Evolutionary conservation across 1,140 invertebrate species (phyloP), one percentile per base, ranked within the genome.

Genomic region (Papilio xuthus): DNA sequence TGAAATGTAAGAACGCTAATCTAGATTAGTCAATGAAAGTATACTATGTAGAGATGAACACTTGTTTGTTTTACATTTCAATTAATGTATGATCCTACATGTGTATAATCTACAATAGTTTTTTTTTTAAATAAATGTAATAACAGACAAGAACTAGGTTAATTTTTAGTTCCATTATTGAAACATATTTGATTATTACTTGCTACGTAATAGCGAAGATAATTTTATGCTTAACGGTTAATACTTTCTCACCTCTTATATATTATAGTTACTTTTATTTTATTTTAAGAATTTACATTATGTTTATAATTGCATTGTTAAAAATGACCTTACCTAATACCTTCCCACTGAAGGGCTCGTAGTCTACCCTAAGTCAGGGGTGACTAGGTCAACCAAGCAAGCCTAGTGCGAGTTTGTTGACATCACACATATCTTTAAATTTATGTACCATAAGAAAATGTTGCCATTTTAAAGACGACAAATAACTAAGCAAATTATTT

Each of bases 141-240:
- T 37, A 44, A 75, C 26, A 37, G 15, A 75, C 47, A 47, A 28
- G 72, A 75, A 56, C 50, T 18, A n/a, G 70, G 8, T 72, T 72
- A 3, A 37, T 75, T 75, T 47, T 18, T 32, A 75, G 18, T n/a
- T 56, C 9, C 18, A 28, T 75, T 63, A 76, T 60, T 75, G 28
- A 75, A 75, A 75, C 73, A 41, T 32, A 76, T 63, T 60, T 23
- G 42, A 44, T 7, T 23, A 42, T 73, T 47, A 73, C 71, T 47
- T 73, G 15, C 41, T 13, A 73, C 20, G 50, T 73, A 73, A 73
- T 73, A 23, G 71, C 41, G 41, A 44, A 50, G 20, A 73, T 73
- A 26, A 73, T 50, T 73, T 26, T 73, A 73, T 50, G 42, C 50
- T 67, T 26, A 72, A 44, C 37, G 20, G n/a, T 72, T 47, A 7